Conservation (phyloP, 2,797 vertebrate species). For the Myotis planiceps region DNA sequence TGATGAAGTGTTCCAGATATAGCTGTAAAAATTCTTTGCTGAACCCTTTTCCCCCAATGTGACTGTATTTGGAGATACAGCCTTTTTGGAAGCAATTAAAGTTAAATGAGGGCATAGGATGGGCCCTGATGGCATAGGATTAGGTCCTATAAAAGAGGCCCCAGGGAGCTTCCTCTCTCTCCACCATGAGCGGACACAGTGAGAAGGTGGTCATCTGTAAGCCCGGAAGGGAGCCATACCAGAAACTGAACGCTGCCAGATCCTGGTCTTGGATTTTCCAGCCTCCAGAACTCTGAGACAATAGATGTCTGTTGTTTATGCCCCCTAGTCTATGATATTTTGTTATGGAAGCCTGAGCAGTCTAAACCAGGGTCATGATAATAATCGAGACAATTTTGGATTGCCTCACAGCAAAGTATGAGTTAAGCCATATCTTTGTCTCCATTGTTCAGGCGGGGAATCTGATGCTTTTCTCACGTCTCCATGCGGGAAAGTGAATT, state of each 20-base stretch:
- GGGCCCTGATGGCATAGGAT: not conserved
- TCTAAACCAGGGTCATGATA: no score
- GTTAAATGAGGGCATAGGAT: no score
- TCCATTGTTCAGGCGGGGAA: not conserved
- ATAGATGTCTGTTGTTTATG: no score
- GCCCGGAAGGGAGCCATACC: not conserved
- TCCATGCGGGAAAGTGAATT: not conserved
- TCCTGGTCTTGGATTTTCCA: no score
- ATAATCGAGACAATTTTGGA: not conserved
- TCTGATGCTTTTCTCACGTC: not conserved
- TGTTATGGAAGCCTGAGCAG: no score
- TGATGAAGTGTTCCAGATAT: not conserved
- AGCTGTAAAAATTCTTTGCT: not conserved
- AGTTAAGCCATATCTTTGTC: not conserved
- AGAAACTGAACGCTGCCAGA: not conserved
- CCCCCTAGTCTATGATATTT: no score
- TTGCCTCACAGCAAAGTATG: not conserved
- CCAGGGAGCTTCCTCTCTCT: not conserved
- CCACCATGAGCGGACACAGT: not conserved
- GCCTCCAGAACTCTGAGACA: no score
- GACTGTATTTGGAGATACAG: not conserved
- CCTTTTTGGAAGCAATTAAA: not conserved
- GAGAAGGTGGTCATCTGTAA: not conserved
- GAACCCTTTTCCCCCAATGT: not conserved
- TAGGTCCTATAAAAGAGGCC: not conserved